phyloP scores from a whole-genome alignment of 2,113 vertebrate genomes.

The Baryphthengus martii region DNA sequence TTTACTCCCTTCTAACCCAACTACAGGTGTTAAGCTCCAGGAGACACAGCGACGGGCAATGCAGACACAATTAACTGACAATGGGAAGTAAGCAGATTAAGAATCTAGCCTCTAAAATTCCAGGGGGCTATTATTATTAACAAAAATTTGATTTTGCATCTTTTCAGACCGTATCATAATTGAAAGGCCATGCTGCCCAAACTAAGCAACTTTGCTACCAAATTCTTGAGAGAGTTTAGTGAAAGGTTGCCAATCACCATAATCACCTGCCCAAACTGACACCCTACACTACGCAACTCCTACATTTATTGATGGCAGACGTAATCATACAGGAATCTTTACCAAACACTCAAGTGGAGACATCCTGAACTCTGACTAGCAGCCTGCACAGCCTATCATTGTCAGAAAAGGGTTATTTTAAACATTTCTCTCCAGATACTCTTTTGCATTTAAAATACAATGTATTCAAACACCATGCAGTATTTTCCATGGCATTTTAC shows the following conservation, averaged over 20 bases:
- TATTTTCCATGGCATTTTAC: background rate
- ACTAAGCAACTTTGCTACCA: background rate
- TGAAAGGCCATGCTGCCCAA: background rate
- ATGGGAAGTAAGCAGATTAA: background rate
- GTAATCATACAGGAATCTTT: background rate
- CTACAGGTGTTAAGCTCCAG: background rate
- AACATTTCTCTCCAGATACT: background rate
- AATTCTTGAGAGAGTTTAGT: background rate
- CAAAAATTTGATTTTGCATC: background rate
- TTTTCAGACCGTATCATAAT: background rate
- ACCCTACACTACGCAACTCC: background rate
- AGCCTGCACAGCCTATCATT: fast-evolving
- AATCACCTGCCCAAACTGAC: background rate
- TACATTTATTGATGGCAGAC: background rate
- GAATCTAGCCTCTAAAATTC: background rate
- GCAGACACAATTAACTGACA: background rate
- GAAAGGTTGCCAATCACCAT: background rate
- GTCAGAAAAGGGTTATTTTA: background rate
- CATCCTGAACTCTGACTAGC: background rate
- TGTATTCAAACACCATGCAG: fast-evolving
- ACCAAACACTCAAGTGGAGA: background rate
- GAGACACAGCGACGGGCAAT: background rate
- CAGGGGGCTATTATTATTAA: background rate
- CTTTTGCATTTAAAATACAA: background rate
- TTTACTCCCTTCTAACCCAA: background rate